These are phyloP conservation scores for Ambastaia sidthimunki DNA, from an alignment of 2,797 vertebrate genomes.

Conservation along the genomic window DNA sequence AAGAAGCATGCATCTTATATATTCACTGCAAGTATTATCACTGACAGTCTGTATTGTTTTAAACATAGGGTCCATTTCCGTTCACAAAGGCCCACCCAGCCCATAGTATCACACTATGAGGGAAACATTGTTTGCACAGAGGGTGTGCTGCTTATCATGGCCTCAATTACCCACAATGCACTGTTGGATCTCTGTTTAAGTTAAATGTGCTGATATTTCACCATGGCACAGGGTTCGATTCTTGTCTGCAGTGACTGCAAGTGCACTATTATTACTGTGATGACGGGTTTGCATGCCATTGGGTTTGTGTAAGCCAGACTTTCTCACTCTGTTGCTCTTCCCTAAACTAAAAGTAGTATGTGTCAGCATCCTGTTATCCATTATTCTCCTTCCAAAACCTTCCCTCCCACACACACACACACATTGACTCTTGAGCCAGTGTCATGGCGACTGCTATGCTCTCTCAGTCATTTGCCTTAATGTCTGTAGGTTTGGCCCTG, in stretches of 20 bases:
- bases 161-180: conserved; percentile 29
- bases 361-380: conserved; percentile 36
- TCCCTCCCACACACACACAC: background rate
- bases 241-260: conserved; percentile 33
- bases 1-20: background rate
- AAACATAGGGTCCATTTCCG: background rate
- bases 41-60: background rate
- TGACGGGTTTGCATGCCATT: conserved; percentile 38
- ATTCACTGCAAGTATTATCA: background rate
- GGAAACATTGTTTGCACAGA: conserved; percentile 43
- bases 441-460: conserved; percentile 74
- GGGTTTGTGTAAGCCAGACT: conserved; percentile 38
- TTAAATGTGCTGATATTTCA: conserved; percentile 23
- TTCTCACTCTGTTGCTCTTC: conserved; percentile 18
- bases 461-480: conserved; percentile 71
- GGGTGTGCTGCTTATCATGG: conserved; percentile 54
- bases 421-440: conserved; percentile 64
- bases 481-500: conserved; percentile 71
- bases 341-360: conserved; percentile 32
- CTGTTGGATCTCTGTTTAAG: conserved; percentile 36
- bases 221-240: conserved; percentile 12
- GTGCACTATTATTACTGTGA: conserved; percentile 54
- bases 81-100: background rate
- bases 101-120: conserved; percentile 10
- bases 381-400: conserved; percentile 13